Conservation (phyloP, 2,888 invertebrate genomes). For the Ecdyonurus torrentis region DNA sequence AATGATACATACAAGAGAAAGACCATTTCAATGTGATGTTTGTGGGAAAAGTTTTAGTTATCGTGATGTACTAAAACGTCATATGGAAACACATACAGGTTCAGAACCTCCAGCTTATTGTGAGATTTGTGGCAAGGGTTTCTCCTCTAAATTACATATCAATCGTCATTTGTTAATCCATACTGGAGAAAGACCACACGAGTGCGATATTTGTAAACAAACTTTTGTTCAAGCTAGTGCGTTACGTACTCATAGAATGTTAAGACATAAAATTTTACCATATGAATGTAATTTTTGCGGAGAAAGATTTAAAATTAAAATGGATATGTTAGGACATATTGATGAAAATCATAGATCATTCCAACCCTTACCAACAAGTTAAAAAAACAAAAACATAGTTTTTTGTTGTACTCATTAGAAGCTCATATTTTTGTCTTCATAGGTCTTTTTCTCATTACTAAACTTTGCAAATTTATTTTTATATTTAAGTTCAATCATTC, state of each 20-base stretch:
- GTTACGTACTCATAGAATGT: not conserved
- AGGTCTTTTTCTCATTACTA: too few relatives aligned
- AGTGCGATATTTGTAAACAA: not conserved
- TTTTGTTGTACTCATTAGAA: too few relatives aligned
- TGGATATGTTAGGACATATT: not conserved
- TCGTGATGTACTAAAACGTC: not conserved
- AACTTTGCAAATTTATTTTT: too few relatives aligned
- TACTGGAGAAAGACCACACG: not conserved
- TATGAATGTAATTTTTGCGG: not conserved
- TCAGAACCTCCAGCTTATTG: not conserved
- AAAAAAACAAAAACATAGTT: too few relatives aligned
- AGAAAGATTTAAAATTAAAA: not conserved
- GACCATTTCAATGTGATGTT: not conserved
- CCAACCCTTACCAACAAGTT: too few relatives aligned
- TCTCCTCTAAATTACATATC: not conserved
- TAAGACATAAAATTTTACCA: not conserved
- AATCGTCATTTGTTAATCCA: not conserved
- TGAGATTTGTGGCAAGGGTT: not conserved
- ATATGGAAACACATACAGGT: not conserved
- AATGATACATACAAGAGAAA: not conserved
- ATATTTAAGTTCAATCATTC: too few relatives aligned
- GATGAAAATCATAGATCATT: not conserved
- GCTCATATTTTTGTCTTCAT: too few relatives aligned
- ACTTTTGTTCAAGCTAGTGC: not conserved
- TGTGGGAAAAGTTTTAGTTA: not conserved